phyloP scores from a whole-genome alignment of 35 echinoderm and acorn worm species.

The Chiridota heheva region DNA sequence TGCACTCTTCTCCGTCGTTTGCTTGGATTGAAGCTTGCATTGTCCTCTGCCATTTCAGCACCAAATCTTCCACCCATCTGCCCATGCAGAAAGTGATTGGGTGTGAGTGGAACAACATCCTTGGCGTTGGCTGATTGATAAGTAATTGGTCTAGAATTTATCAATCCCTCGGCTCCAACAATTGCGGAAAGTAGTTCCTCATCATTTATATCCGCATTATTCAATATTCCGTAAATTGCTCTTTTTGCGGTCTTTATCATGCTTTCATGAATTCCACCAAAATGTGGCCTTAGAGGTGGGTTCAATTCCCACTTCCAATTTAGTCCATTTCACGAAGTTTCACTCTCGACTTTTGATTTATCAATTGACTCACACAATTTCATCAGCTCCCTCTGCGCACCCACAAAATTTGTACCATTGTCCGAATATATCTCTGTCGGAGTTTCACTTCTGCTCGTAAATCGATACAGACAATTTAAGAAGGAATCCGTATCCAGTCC shows the following conservation, averaged over 20 bases:
- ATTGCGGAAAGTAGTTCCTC: conserved; percentile 24
- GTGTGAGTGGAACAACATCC: neutral
- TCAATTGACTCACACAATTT: too few relatives aligned
- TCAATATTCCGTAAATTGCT: conserved; percentile 29
- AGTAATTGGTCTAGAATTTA: conserved; percentile 21
- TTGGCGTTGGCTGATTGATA: conserved; percentile 4
- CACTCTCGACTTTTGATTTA: too few relatives aligned
- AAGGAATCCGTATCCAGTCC: conserved; percentile 46
- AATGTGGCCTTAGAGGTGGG: conserved; percentile 23
- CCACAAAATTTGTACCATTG: conserved; percentile 43
- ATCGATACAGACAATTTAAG: conserved; percentile 47
- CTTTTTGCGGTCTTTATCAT: conserved; percentile 35
- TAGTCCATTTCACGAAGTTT: neutral
- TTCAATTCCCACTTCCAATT: conserved; percentile 40
- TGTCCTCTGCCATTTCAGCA: neutral
- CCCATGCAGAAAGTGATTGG: conserved; percentile 18
- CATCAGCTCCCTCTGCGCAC: neutral
- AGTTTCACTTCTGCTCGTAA: conserved; percentile 41
- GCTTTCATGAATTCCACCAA: conserved; percentile 34
- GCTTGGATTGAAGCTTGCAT: too few relatives aligned
- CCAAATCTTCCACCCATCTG: conserved; percentile 16
- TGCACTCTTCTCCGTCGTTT: conserved; percentile 26
- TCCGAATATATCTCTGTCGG: neutral
- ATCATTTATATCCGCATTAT: conserved; percentile 39
- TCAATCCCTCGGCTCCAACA: conserved; percentile 25